Evolutionary conservation across 2,888 invertebrate genomes (phyloP).

Genomic region (Teleogryllus oceanicus): DNA sequence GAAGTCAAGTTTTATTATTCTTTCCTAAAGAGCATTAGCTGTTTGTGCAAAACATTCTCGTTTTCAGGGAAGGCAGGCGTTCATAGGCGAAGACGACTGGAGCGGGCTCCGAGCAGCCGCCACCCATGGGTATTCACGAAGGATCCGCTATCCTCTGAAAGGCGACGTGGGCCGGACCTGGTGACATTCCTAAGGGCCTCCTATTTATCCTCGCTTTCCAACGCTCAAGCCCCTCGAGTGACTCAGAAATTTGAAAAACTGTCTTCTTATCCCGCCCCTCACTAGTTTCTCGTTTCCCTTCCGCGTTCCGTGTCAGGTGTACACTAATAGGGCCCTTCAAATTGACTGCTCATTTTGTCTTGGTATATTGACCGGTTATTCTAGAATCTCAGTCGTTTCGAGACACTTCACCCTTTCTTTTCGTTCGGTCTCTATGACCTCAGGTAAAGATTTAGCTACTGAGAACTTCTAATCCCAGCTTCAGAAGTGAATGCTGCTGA

Average conservation of each 20-base stretch:
- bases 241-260: no score
- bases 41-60: no score
- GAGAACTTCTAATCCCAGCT: no score
- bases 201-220: not conserved
- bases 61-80: not conserved
- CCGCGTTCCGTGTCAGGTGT: not conserved
- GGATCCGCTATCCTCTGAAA: not conserved
- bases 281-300: not conserved
- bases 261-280: no score
- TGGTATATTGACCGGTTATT: not conserved
- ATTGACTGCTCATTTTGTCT: not conserved
- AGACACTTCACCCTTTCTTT: no score
- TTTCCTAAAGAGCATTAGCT: no score
- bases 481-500: no score
- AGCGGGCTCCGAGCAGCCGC: not conserved
- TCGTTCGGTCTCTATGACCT: no score
- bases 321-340: not conserved
- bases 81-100: not conserved
- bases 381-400: not conserved
- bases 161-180: not conserved
- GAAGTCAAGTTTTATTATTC: no score
- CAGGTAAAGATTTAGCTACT: no score
- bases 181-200: not conserved
- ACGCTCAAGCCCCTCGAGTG: not conserved
- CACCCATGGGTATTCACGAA: not conserved